Percentiles rank a stretch among this genome's conserved stretches.
phyloP scores from a whole-genome alignment of 2,888 invertebrate species.

The Pseudococcus longispinus region DNA sequence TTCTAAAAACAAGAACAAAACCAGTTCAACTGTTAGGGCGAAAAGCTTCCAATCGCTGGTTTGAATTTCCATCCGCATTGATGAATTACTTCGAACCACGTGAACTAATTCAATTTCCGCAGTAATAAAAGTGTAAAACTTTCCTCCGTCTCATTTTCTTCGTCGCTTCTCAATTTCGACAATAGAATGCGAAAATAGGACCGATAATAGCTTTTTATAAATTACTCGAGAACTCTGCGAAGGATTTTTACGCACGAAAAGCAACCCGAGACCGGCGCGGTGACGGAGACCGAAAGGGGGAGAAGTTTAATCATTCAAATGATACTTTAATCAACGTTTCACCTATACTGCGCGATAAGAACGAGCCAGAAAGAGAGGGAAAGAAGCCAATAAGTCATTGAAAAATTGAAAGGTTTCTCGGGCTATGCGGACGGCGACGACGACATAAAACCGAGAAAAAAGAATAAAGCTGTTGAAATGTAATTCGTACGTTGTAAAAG shows the following conservation, averaged over 20 bases:
- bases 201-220: neutral
- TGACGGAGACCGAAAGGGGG: neutral
- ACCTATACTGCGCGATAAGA: neutral
- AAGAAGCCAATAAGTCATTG: slow-evolving; percentile 15
- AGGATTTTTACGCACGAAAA: neutral
- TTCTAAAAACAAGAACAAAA: no score
- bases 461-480: neutral
- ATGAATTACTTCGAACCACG: neutral
- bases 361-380: neutral
- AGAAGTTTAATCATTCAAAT: slow-evolving; percentile 10
- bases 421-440: neutral
- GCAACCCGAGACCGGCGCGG: neutral
- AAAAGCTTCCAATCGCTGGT: no score
- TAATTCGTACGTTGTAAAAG: slow-evolving; percentile 5
- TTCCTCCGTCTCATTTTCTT: neutral
- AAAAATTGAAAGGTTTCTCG: slow-evolving; percentile 23
- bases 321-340: slow-evolving; percentile 15
- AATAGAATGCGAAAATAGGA: neutral
- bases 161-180: neutral
- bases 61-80: neutral
- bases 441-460: neutral
- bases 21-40: no score
- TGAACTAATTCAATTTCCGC: neutral
- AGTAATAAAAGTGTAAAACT: slow-evolving; percentile 4
- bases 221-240: neutral